Base-by-base conservation (phyloP, 2,888 invertebrate species). In the Achlya flavicornis region DNA sequence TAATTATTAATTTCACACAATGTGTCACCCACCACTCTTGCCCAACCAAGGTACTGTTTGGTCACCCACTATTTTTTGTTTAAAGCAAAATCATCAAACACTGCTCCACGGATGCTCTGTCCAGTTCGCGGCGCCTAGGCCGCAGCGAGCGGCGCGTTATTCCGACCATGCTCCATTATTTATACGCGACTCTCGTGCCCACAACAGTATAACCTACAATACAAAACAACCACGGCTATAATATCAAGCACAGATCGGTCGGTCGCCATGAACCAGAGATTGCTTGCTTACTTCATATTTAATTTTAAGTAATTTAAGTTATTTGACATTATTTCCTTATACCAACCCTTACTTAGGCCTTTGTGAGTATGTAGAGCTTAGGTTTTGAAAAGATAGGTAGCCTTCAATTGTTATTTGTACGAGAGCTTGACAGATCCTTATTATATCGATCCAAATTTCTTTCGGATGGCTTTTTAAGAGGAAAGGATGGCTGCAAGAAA, bases 91-190 rank as follows among this genome's bases (percentile, higher is more conserved):
- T 41, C 11, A 19, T 32, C 6, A 33, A 66, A 12, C 32, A 57
- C 75, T 60, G 64, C 88, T 91, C 89, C 71, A 83, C 35, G 0
- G 33, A 6, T 35, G 11, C 63, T 3, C 53, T 76, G 81, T 83
- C 32, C 82, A 0, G 6, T 16, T 32, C 75, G 78, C 86, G 91
- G 92, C 91, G 91, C 91, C 92, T 92, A 91, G 89, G 86, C 89
- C 91, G 82, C 92, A 88, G 90, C 91, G 88, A 90, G 92, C 84
- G 90, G 88, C 90, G 88, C 91, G 86, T 78, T 85, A 85, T 85
- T 80, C 87, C 86, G 85, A 82, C 84, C 86, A 79, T 82, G 83
- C 85, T 90, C 87, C 92, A 92, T 93, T 92, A 92, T 93, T 93
- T 91, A 93, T 91, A 87, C 85, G 84, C 85, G 81, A 80, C 78